Conservation (phyloP, 2,888 invertebrate genomes). For the Polylopha cassiicola region DNA sequence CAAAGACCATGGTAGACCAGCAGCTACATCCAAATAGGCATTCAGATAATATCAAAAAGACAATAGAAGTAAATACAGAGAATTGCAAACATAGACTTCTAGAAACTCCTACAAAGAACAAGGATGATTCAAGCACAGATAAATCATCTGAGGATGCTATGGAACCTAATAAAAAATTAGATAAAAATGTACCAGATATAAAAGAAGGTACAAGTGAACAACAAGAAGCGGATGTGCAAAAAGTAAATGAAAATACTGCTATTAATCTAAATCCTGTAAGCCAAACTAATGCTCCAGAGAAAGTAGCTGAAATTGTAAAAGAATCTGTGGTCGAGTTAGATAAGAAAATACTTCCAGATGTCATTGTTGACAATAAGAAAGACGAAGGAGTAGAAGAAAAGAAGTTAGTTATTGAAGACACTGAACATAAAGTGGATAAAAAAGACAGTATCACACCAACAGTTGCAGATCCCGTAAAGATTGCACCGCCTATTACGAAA, state of each 20-base stretch:
- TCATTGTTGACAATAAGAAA: too few relatives aligned
- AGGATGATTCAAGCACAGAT: slow-evolving; percentile 23
- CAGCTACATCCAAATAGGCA: slow-evolving; percentile 65
- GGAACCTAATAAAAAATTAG: slow-evolving; percentile 3
- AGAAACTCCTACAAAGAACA: slow-evolving; percentile 33
- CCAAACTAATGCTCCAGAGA: too few relatives aligned
- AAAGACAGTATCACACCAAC: too few relatives aligned
- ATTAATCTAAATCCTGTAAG: too few relatives aligned
- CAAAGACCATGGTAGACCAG: slow-evolving; percentile 68
- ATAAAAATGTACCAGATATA: slow-evolving; percentile 1
- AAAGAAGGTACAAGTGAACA: background rate
- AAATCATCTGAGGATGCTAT: slow-evolving; percentile 2
- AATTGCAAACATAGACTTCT: slow-evolving; percentile 42
- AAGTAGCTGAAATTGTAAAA: too few relatives aligned
- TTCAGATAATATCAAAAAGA: slow-evolving; percentile 66
- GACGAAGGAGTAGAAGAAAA: too few relatives aligned
- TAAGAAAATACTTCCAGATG: too few relatives aligned
- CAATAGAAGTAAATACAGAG: slow-evolving; percentile 68
- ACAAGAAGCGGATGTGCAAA: background rate
- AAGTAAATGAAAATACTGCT: slow-evolving; percentile 7
- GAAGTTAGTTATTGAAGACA: too few relatives aligned
- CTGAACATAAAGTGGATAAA: too few relatives aligned
- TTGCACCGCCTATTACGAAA: too few relatives aligned
- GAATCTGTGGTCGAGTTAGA: too few relatives aligned
- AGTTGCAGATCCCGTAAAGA: too few relatives aligned